phyloP scores from a whole-genome alignment of 2,113 vertebrate genomes.

The Cottus gobio region DNA sequence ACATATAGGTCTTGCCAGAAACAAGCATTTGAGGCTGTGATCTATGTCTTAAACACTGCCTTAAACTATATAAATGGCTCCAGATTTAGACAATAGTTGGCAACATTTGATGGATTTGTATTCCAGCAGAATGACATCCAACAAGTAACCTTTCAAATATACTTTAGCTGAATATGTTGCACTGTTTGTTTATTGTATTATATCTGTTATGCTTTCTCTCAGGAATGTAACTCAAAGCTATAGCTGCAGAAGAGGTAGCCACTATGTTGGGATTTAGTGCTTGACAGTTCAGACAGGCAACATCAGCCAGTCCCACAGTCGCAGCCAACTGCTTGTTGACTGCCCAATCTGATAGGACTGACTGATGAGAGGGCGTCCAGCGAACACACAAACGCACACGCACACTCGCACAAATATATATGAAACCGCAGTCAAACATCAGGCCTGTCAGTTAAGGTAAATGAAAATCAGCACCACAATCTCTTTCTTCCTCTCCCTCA shows the following conservation, averaged over 20 bases:
- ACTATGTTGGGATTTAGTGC: slow-evolving; percentile 9
- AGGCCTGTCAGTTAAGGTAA: slow-evolving; percentile 8
- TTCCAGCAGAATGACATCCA: slow-evolving; percentile 29
- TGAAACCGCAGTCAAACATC: not conserved
- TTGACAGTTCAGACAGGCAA: slow-evolving; percentile 39
- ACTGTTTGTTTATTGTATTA: no score
- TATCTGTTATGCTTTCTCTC: not conserved
- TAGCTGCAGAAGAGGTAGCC: not conserved
- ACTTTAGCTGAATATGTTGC: not conserved
- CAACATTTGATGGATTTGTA: slow-evolving; percentile 41
- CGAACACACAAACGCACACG: not conserved
- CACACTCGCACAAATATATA: not conserved
- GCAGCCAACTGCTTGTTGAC: slow-evolving; percentile 54
- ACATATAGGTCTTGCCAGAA: slow-evolving; percentile 26
- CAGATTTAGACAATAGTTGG: slow-evolving; percentile 43
- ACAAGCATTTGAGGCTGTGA: slow-evolving; percentile 22
- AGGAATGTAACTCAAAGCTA: slow-evolving; percentile 2
- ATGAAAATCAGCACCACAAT: slow-evolving; percentile 11
- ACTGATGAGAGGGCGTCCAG: slow-evolving; percentile 46
- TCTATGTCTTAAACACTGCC: slow-evolving; percentile 30
- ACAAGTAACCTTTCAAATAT: not conserved
- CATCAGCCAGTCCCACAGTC: slow-evolving; percentile 43
- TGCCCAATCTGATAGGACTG: slow-evolving; percentile 51
- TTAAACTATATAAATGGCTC: slow-evolving; percentile 46
- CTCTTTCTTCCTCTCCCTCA: not conserved